Percentiles rank a stretch among this genome's conserved stretches.
Conservation (phyloP, 2,888 invertebrate genomes). For the Ellobium chinense region DNA sequence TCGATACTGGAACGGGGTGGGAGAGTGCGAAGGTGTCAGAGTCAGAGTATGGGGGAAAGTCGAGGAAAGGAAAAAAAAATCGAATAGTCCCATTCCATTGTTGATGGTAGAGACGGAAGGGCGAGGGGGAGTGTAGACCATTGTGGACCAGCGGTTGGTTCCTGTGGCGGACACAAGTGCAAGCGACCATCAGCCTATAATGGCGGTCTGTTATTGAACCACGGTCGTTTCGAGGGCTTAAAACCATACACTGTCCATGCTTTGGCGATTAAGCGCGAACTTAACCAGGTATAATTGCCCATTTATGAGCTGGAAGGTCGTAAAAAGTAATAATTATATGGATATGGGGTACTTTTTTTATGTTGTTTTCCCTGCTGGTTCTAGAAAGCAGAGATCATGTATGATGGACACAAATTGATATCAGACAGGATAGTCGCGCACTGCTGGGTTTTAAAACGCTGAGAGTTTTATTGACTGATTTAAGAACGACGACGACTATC, state of each 20-base stretch:
- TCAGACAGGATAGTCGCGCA: too few species aligned
- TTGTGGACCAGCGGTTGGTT: neutral
- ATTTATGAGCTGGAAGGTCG: neutral
- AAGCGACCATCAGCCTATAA: neutral
- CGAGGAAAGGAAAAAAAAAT: neutral
- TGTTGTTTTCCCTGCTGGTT: too few species aligned
- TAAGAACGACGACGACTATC: too few species aligned
- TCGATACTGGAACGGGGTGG: neutral
- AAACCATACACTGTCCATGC: neutral
- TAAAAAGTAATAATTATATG: neutral
- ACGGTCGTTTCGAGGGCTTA: neutral
- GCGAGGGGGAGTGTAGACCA: neutral
- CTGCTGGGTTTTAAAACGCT: too few species aligned
- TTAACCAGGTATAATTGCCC: neutral
- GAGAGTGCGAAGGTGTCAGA: constrained; percentile 2
- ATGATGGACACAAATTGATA: too few species aligned
- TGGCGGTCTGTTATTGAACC: neutral
- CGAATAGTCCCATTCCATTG: neutral
- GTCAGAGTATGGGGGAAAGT: too few species aligned
- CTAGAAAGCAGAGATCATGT: too few species aligned
- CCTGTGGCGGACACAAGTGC: neutral
- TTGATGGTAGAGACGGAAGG: neutral
- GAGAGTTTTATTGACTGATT: too few species aligned
- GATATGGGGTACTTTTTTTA: too few species aligned
- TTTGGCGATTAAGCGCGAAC: neutral